Percentiles rank a stretch among this genome's conserved stretches.
phyloP scores from a whole-genome alignment of 2,888 invertebrate genomes.

The Barypeithes pellucidus region DNA sequence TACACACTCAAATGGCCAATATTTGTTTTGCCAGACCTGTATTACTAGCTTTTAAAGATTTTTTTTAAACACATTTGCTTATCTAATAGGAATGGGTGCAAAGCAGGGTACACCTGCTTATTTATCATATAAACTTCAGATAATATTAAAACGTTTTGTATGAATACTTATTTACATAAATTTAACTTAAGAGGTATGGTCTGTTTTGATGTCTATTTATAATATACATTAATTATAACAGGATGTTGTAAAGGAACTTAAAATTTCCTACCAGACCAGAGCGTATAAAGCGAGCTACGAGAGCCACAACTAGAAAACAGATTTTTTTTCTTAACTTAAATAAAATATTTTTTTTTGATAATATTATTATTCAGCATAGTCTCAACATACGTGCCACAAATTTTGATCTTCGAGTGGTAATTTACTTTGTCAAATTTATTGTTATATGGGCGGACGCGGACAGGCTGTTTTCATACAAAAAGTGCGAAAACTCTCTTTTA shows the following conservation, averaged over 20 bases:
- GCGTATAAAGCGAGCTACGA: no score
- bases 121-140: slow-evolving; percentile 15
- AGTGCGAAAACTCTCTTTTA: no score
- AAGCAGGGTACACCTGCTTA: slow-evolving; percentile 4
- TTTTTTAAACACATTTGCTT: slow-evolving; percentile 9
- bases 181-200: slow-evolving; percentile 6
- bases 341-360: no score
- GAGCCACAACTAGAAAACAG: no score
- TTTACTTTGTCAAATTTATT: no score
- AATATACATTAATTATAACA: slow-evolving; percentile 6
- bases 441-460: no score
- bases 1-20: neutral
- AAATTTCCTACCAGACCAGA: neutral
- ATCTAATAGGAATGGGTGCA: neutral
- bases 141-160: neutral
- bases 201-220: slow-evolving; percentile 25
- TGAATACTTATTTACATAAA: neutral
- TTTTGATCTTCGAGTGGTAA: no score
- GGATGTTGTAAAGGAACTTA: slow-evolving; percentile 14
- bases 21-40: neutral
- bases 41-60: neutral
- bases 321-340: no score
- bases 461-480: no score
- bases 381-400: no score
- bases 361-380: no score